These are phyloP conservation scores for Melanchra persicariae DNA, from an alignment of 2,888 invertebrate genomes.

Conservation along the genomic window DNA sequence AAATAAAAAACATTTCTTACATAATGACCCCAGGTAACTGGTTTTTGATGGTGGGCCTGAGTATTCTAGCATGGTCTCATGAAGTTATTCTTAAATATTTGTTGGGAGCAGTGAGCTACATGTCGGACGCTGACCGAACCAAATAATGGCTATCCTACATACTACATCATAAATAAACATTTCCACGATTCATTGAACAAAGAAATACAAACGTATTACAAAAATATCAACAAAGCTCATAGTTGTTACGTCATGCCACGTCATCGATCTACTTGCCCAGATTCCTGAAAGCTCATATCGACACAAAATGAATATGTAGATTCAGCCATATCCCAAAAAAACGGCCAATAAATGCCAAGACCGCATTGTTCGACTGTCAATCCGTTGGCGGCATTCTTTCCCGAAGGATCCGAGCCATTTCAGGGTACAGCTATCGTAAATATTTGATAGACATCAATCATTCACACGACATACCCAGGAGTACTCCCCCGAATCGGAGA, in stretches of 20 bases:
- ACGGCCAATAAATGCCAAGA: slow-evolving; percentile 65
- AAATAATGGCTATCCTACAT: background rate
- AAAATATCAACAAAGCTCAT: slow-evolving; percentile 35
- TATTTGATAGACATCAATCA: slow-evolving; percentile 73
- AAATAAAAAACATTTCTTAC: no score
- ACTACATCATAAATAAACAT: slow-evolving; percentile 32
- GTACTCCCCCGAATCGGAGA: slow-evolving; percentile 52
- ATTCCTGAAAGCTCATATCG: slow-evolving; percentile 54
- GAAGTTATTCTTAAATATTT: background rate
- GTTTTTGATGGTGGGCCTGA: no score
- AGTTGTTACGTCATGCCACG: slow-evolving; percentile 53
- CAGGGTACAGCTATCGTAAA: slow-evolving; percentile 63
- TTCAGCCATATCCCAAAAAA: slow-evolving; percentile 58
- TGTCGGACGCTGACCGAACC: background rate
- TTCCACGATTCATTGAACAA: slow-evolving; percentile 22
- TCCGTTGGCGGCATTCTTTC: slow-evolving; percentile 62
- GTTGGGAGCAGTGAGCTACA: background rate
- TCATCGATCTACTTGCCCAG: slow-evolving; percentile 56
- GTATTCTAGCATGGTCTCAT: background rate
- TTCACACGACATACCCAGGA: slow-evolving; percentile 62
- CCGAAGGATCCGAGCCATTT: slow-evolving; percentile 58
- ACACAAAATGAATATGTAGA: slow-evolving; percentile 65
- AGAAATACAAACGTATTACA: slow-evolving; percentile 30
- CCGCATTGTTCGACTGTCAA: slow-evolving; percentile 65
- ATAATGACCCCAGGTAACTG: no score